Evolutionary conservation across 2,888 invertebrate species (phyloP).

Genomic region (Microplitis manilae): DNA sequence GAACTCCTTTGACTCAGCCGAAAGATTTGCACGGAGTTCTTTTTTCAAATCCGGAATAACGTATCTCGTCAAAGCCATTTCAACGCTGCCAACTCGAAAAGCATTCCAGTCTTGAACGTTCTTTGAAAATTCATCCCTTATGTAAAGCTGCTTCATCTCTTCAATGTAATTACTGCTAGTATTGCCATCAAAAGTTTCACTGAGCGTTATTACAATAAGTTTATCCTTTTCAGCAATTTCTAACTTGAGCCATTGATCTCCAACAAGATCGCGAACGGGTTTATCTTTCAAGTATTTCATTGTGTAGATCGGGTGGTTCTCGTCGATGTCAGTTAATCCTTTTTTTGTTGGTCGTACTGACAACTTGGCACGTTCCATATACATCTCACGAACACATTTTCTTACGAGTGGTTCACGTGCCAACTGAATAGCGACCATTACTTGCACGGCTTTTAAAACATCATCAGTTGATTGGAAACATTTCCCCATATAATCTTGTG

Average conservation of each 20-base stretch:
- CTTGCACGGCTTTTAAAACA: slow-evolving; percentile 90
- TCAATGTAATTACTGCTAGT: slow-evolving; percentile 86
- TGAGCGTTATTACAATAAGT: slow-evolving; percentile 81
- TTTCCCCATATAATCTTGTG: slow-evolving; percentile 78
- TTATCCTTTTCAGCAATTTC: slow-evolving; percentile 87
- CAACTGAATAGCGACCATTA: slow-evolving; percentile 95
- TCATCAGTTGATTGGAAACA: slow-evolving; percentile 78
- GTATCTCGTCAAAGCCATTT: slow-evolving; percentile 88
- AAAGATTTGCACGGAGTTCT: slow-evolving; percentile 85
- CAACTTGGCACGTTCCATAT: slow-evolving; percentile 90
- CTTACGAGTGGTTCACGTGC: slow-evolving; percentile 92
- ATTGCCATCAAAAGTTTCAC: slow-evolving; percentile 85
- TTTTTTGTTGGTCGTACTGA: slow-evolving; percentile 88
- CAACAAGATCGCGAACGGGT: slow-evolving; percentile 89
- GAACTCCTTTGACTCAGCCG: slow-evolving; percentile 90
- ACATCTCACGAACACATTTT: slow-evolving; percentile 87
- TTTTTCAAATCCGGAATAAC: slow-evolving; percentile 91
- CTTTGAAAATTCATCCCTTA: slow-evolving; percentile 94
- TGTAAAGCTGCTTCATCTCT: slow-evolving; percentile 89
- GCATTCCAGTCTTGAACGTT: slow-evolving; percentile 97
- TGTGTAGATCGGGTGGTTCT: slow-evolving; percentile 89
- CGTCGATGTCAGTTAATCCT: slow-evolving; percentile 96
- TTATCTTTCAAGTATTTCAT: slow-evolving; percentile 95
- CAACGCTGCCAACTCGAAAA: slow-evolving; percentile 88
- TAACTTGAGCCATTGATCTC: slow-evolving; percentile 92